phyloP scores from a whole-genome alignment of 1,140 invertebrate genomes.

The Bombus cullumanus region DNA sequence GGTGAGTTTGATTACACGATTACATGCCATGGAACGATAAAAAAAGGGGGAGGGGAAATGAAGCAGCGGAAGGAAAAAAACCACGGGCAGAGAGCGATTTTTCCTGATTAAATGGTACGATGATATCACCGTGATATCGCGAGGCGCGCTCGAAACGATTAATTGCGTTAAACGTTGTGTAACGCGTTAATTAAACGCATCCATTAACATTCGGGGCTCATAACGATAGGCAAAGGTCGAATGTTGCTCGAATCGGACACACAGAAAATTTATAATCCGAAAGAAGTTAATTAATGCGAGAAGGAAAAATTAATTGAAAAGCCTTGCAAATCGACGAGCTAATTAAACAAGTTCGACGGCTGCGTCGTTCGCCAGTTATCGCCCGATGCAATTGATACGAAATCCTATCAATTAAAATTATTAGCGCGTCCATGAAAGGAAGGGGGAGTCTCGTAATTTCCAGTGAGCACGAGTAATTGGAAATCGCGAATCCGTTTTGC shows the following conservation, averaged over 20 bases:
- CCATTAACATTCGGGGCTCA: background rate
- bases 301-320: conserved; percentile 5
- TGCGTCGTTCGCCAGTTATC: background rate
- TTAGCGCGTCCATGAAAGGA: background rate
- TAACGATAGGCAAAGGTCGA: background rate
- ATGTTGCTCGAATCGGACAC: background rate
- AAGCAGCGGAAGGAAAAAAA: background rate
- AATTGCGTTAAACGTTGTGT: background rate
- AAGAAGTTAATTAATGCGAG: conserved; percentile 1
- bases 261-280: background rate
- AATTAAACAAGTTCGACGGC: background rate
- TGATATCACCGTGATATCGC: background rate
- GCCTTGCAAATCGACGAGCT: background rate
- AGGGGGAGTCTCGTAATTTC: no score
- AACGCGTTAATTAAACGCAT: conserved; percentile 27
- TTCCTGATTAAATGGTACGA: conserved; percentile 10
- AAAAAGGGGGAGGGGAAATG: background rate
- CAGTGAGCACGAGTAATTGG: background rate
- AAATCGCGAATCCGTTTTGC: background rate
- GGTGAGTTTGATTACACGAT: conserved; percentile 22
- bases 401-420: conserved; percentile 16
- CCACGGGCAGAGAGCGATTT: background rate
- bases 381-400: background rate
- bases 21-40: background rate
- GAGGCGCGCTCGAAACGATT: background rate